Evolutionary conservation across 1,140 invertebrate genomes (phyloP), one percentile per base, ranked within the genome.

Genomic region (Lasioglossum baleicum): DNA sequence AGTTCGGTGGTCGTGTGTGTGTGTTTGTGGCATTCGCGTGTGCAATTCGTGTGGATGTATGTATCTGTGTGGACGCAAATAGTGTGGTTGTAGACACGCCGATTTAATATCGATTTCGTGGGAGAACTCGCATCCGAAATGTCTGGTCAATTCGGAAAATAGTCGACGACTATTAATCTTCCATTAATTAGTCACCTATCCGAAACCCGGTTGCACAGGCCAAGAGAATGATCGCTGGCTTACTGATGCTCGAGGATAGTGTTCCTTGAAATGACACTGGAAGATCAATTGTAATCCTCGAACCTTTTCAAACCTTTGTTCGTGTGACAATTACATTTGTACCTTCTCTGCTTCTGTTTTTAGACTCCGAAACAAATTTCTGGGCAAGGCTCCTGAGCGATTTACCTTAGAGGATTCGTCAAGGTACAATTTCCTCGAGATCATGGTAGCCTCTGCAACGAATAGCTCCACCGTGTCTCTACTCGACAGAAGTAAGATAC

Each of bases 401-500:
- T 26, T 61, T 26, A 26, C 10, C 4, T 11, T 0, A 26, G 6
- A 8, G 22, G 10, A 20, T 63, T 65, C 2, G 0, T 53, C 26
- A 11, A 72, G 20, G 64, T 35, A 53, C 60, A 22, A 6, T 40
- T 65, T 51, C 31, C 69, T 69, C 58, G 44, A 64, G 40, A 56
- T 11, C 7, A 5, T 66, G 63, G 7, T 58, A 7, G 2, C 6
- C 17, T 10, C 10, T 40, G 22, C n/a, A 42, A 56, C 58, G 15
- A 65, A 72, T 26, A 42, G 15, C 44, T 64, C 31, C n/a, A 65
- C 20, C n/a, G n/a, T 71, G 53, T 64, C 31, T 64, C 60, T 65
- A 72, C 76, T 35, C 67, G 67, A 51, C 40, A 31, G 20, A 53
- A 56, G 48, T 44, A 48, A 78, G 68, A 78, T 65, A 72, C 42